phyloP scores from a whole-genome alignment of 1,140 invertebrate species.

The Cydia amplana region DNA sequence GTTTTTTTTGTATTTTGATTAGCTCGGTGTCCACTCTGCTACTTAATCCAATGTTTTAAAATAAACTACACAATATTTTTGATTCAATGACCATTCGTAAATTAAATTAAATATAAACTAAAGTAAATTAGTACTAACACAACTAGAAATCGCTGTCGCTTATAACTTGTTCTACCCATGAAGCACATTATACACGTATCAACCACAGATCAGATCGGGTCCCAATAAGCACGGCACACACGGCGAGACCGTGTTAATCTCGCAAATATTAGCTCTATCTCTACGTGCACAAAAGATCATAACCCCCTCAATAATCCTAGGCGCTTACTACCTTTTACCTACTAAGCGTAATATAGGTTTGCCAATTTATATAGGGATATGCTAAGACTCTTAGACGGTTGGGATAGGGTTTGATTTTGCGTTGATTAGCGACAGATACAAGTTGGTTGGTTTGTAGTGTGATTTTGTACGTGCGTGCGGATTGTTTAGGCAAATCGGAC shows the following conservation, averaged over 20 bases:
- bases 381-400: background rate
- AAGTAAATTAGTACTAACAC: background rate
- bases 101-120: too few relatives aligned
- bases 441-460: slow-evolving; percentile 13
- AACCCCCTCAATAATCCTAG: background rate
- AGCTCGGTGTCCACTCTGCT: too few relatives aligned
- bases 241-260: slow-evolving; percentile 15
- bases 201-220: slow-evolving; percentile 28
- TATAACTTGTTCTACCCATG: slow-evolving; percentile 42
- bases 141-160: slow-evolving; percentile 25
- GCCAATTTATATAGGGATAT: background rate
- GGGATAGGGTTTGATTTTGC: background rate
- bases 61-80: too few relatives aligned
- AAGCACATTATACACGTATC: slow-evolving; percentile 62
- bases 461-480: slow-evolving; percentile 8
- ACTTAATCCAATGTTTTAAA: too few relatives aligned
- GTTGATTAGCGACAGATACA: background rate
- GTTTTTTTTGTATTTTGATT: too few relatives aligned
- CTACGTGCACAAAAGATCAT: background rate
- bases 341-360: background rate
- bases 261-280: slow-evolving; percentile 21
- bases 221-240: slow-evolving; percentile 28
- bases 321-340: background rate
- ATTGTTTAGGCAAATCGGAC: slow-evolving; percentile 16
- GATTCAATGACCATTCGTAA: too few relatives aligned